phyloP scores from a whole-genome alignment of 2,888 invertebrate species.

The Acrocera orbiculus region DNA sequence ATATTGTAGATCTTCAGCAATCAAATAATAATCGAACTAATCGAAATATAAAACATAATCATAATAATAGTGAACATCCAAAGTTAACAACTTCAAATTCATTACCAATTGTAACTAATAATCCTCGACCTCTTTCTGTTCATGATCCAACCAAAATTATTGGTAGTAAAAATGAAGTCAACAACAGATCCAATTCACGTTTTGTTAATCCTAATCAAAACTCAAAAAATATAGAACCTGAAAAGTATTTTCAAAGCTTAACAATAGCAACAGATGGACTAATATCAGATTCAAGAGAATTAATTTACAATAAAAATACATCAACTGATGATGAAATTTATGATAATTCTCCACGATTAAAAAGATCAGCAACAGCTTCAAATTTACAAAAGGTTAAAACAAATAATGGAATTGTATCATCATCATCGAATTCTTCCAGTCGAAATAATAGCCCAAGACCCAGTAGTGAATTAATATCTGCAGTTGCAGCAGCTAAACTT shows the following conservation, averaged over 20 bases:
- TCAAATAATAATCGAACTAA: slow-evolving; percentile 14
- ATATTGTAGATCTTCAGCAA: slow-evolving; percentile 30
- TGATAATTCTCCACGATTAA: slow-evolving; percentile 10
- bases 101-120: slow-evolving; percentile 21
- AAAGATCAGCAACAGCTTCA: slow-evolving; percentile 13
- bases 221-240: slow-evolving; percentile 15
- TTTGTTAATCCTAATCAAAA: slow-evolving; percentile 5
- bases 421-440: slow-evolving; percentile 33
- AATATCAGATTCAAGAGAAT: slow-evolving; percentile 30
- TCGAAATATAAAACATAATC: slow-evolving; percentile 19
- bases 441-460: slow-evolving; percentile 44
- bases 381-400: slow-evolving; percentile 17
- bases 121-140: slow-evolving; percentile 13
- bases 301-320: slow-evolving; percentile 14
- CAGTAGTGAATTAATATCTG: slow-evolving; percentile 33
- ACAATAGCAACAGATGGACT: slow-evolving; percentile 11
- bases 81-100: slow-evolving; percentile 27
- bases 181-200: too few species aligned
- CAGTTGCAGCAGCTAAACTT: slow-evolving; percentile 23
- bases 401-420: slow-evolving; percentile 24
- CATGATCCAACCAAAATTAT: slow-evolving; percentile 15
- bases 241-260: slow-evolving; percentile 10
- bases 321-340: slow-evolving; percentile 10
- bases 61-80: slow-evolving; percentile 20
- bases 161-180: too few species aligned